Conservation (phyloP, 2,113 vertebrate genomes). For the Brachypteracias leptosomus region DNA sequence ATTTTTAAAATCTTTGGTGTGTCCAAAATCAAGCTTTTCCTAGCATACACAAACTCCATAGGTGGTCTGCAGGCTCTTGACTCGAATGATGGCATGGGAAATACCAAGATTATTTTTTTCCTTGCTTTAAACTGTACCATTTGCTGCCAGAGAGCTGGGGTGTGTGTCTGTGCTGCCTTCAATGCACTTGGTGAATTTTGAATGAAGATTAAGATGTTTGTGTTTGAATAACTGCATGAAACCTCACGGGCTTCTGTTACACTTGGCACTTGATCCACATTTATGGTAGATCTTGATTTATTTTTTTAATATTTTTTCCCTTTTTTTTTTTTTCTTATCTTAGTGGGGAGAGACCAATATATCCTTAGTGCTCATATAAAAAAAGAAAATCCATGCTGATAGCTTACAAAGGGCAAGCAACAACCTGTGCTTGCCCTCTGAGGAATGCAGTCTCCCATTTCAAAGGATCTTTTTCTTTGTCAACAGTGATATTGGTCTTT, state of each 20-base stretch:
- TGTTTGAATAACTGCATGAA: constrained; percentile 81
- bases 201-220: constrained; percentile 71
- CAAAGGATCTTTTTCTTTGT: neutral
- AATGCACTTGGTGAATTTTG: constrained; percentile 74
- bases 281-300: constrained; percentile 44
- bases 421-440: neutral
- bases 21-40: constrained; percentile 66
- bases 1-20: constrained; percentile 75
- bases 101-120: constrained; percentile 70
- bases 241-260: constrained; percentile 77
- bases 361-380: constrained; percentile 9
- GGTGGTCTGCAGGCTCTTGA: constrained; percentile 74
- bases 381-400: neutral
- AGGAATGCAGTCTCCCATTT: constrained; percentile 14
- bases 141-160: constrained; percentile 79
- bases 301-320: neutral
- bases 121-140: constrained; percentile 78
- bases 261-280: constrained; percentile 71
- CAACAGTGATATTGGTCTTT: constrained; percentile 74
- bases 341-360: constrained; percentile 74
- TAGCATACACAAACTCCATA: constrained; percentile 72
- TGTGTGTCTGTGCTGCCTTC: constrained; percentile 76
- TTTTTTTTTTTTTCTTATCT: neutral
- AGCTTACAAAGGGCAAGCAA: neutral
- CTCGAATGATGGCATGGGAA: constrained; percentile 81